phyloP scores from a whole-genome alignment of 2,888 invertebrate species.

The Chrysolina oricalcia region DNA sequence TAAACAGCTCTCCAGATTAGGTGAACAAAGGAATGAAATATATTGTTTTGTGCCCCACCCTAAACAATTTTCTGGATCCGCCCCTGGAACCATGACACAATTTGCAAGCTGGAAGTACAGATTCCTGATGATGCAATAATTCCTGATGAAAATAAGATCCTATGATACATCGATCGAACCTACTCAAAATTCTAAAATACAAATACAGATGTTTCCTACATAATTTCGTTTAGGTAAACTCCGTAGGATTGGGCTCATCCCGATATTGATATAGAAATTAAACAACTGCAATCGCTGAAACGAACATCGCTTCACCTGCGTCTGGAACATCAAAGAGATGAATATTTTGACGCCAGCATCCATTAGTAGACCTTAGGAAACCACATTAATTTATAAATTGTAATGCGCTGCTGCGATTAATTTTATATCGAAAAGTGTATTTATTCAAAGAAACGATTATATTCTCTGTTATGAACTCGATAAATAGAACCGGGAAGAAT shows the following conservation, averaged over 20 bases:
- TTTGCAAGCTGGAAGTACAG: too few species aligned
- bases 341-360: constrained; percentile 48
- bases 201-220: background rate
- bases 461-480: constrained; percentile 68
- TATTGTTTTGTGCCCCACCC: too few species aligned
- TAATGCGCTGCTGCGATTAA: constrained; percentile 50
- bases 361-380: constrained; percentile 44
- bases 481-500: constrained; percentile 68
- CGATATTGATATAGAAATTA: constrained; percentile 35
- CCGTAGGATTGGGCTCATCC: background rate
- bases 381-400: constrained; percentile 52
- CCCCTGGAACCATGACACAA: too few species aligned
- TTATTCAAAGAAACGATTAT: constrained; percentile 68
- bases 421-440: constrained; percentile 61
- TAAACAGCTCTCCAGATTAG: too few species aligned
- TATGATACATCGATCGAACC: too few species aligned
- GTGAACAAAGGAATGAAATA: too few species aligned
- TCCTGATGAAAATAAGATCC: too few species aligned
- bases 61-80: too few species aligned
- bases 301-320: constrained; percentile 41
- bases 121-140: too few species aligned
- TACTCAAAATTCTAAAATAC: too few species aligned
- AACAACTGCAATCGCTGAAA: constrained; percentile 40
- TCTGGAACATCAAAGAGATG: constrained; percentile 51
- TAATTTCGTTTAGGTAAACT: background rate